Percentiles rank a stretch among this genome's conserved stretches.
Evolutionary conservation across 2,113 vertebrate species (phyloP).

Genomic region (Siniperca knerii): DNA sequence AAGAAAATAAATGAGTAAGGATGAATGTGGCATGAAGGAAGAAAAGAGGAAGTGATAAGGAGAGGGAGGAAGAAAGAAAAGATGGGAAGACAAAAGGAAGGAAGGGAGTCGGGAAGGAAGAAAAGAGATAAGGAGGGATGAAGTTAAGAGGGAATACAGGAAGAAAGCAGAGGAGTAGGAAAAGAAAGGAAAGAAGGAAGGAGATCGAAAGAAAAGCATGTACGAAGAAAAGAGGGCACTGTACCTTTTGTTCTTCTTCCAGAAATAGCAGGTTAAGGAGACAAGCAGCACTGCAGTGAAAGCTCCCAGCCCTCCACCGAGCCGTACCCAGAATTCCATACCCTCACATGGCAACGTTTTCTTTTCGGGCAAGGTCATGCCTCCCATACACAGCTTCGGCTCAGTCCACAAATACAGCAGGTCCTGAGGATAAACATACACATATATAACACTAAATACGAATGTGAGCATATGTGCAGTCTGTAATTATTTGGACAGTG

Average conservation of each 20-base stretch:
- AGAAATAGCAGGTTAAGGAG: slow-evolving; percentile 96
- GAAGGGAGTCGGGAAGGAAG: not conserved
- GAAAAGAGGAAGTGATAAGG: not conserved
- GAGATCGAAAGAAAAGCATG: not conserved
- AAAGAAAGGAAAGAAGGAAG: not conserved
- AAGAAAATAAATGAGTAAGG: not conserved
- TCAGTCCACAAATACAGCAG: slow-evolving; percentile 95
- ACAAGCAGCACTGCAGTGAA: slow-evolving; percentile 91
- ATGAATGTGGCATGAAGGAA: not conserved
- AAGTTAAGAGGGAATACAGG: not conserved
- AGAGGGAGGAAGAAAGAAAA: not conserved
- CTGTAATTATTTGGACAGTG: not conserved
- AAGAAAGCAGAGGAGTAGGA: not conserved
- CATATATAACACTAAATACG: not conserved
- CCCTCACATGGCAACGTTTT: slow-evolving; percentile 89
- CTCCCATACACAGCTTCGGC: slow-evolving; percentile 92
- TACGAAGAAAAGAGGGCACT: not conserved
- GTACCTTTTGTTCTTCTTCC: slow-evolving; percentile 99
- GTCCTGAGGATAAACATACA: slow-evolving; percentile 83
- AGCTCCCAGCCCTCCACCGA: slow-evolving; percentile 90
- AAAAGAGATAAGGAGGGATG: not conserved
- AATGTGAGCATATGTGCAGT: not conserved
- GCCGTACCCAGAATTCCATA: slow-evolving; percentile 93
- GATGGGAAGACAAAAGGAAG: not conserved
- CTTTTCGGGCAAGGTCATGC: slow-evolving; percentile 90